These are phyloP conservation scores for Tyrannus savana DNA, from an alignment of 2,113 vertebrate genomes.

Conservation along the genomic window DNA sequence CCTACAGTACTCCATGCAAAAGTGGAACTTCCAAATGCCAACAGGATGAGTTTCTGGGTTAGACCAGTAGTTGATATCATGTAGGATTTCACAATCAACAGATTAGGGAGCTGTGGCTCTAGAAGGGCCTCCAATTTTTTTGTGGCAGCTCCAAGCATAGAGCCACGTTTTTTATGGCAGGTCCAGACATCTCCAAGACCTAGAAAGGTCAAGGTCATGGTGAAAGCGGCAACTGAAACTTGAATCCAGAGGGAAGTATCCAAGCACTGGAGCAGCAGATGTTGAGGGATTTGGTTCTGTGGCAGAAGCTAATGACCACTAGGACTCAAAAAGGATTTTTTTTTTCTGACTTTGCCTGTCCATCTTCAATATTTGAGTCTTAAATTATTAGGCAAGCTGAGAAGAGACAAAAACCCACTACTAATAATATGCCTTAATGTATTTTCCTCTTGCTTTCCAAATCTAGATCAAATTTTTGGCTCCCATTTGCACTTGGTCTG, in stretches of 20 bases:
- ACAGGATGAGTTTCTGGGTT: background rate
- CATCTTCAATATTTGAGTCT: background rate
- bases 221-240: background rate
- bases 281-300: background rate
- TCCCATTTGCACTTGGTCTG: slow-evolving; percentile 87
- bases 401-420: background rate
- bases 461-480: slow-evolving; percentile 91
- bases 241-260: background rate
- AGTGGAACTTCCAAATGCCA: background rate
- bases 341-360: background rate
- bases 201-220: background rate
- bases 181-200: background rate
- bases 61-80: background rate
- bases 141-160: background rate
- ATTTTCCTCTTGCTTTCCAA: slow-evolving; percentile 46
- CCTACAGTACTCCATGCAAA: background rate
- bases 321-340: background rate
- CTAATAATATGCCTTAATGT: background rate
- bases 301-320: background rate
- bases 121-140: background rate
- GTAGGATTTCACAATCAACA: background rate
- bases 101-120: background rate
- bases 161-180: background rate
- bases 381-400: background rate
- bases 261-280: background rate